These are phyloP conservation scores for Trichomycterus rosablanca DNA, from an alignment of 2,113 vertebrate species.

Conservation along the genomic window DNA sequence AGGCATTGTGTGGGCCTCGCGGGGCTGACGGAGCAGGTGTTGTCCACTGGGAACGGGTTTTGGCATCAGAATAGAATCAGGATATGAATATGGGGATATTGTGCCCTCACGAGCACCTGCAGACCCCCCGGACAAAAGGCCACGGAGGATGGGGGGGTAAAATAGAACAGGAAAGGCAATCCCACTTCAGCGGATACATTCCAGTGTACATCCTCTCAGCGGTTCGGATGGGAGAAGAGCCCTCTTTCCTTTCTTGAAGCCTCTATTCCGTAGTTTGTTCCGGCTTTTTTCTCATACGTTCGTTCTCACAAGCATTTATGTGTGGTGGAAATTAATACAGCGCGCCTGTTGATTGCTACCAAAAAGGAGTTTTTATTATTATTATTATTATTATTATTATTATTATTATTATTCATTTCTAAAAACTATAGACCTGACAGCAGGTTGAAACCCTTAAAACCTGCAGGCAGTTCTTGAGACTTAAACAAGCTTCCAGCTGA, in stretches of 20 bases:
- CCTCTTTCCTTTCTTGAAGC: slow-evolving; percentile 25
- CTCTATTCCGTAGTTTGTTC: not conserved
- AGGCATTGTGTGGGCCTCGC: slow-evolving; percentile 43
- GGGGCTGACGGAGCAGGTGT: slow-evolving; percentile 57
- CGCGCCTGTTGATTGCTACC: not conserved
- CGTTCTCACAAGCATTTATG: not conserved
- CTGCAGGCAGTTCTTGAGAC: not conserved
- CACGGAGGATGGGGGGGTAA: slow-evolving; percentile 23
- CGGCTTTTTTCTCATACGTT: not conserved
- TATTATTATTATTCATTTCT: too few species aligned
- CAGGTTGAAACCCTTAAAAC: not conserved
- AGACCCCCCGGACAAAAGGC: slow-evolving; percentile 52
- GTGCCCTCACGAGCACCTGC: slow-evolving; percentile 59
- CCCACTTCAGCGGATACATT: slow-evolving; percentile 43
- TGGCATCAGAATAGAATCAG: slow-evolving; percentile 63
- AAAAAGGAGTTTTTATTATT: not conserved
- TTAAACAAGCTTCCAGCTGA: not conserved
- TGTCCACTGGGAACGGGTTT: slow-evolving; percentile 53
- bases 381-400: too few species aligned
- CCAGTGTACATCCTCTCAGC: slow-evolving; percentile 42
- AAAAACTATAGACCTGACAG: too few species aligned
- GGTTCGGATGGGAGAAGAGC: slow-evolving; percentile 32
- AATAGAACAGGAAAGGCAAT: slow-evolving; percentile 55
- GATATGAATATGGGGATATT: slow-evolving; percentile 69
- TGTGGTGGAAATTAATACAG: not conserved